Base-by-base conservation (phyloP, 2,888 invertebrate species). In the Dexiosoma caninum region DNA sequence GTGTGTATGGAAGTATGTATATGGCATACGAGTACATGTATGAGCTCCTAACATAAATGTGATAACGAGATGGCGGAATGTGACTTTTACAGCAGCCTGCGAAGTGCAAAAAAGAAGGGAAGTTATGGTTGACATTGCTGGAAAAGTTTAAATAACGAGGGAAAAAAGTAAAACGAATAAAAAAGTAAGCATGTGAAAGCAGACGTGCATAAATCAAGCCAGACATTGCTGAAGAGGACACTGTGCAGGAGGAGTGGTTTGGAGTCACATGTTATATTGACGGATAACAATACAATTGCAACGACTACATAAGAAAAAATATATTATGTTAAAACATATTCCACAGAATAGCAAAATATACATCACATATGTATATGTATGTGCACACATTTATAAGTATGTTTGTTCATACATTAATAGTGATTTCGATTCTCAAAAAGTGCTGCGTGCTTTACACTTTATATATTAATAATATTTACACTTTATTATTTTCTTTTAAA, bases 161-260 rank as follows among this genome's bases (percentile, higher is more conserved):
- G 59, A 57, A 66, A 70, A 62, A 64, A 49, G 32, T 35, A n/a
- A n/a, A 37, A 27, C 37, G 23, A 57, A 60, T 21, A 44, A 66
- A 57, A 49, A 66, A 55, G n/a, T 35, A 37, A 72, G 64, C 62
- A 77, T 62, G 74, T 72, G 64, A 81, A 62, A 74, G 66, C 57
- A 64, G 51, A 77, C 81, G 72, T 77, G 81, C 77, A 77, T 77
- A 74, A 76, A 69, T 77, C 37, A 74, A 81, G 77, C 74, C 64
- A 77, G 37, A 1, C 21, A 66, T 49, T 32, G 32, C 40, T 37
- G n/a, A 23, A 27, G 51, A 57, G 57, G 70, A 37, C 49, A 64
- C 37, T 59, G 19, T 62, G 35, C 67, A 74, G 79, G 70, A 74
- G 83, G 78, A 70, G 82, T 69, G 81, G 82, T 78, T 82, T 81